phyloP scores from a whole-genome alignment of 1,140 invertebrate genomes.

The Nilaparvata lugens region DNA sequence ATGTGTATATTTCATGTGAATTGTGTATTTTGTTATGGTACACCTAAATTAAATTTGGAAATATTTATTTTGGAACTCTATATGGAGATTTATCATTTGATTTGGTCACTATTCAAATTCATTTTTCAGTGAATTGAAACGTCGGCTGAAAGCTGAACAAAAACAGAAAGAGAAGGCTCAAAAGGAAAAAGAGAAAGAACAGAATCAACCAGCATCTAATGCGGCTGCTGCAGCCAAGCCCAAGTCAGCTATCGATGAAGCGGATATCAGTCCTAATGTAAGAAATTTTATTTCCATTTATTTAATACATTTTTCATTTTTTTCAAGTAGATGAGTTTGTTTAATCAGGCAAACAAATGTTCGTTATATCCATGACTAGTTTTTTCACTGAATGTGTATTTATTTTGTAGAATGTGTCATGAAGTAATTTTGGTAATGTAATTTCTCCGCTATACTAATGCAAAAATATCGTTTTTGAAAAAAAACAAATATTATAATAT shows the following conservation, averaged over 20 bases:
- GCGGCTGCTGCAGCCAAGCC: conserved; percentile 35
- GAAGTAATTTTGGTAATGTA: background rate
- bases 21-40: no score
- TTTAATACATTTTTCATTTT: background rate
- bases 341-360: background rate
- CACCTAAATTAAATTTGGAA: no score
- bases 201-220: conserved; percentile 33
- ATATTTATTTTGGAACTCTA: no score
- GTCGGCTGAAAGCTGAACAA: conserved; percentile 81
- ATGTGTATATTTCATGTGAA: no score
- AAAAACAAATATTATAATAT: background rate
- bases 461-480: background rate
- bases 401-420: no score
- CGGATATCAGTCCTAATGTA: conserved; percentile 86
- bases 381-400: no score
- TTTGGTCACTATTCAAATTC: no score
- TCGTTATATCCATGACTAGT: background rate
- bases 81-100: no score
- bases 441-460: no score
- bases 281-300: conserved; percentile 17
- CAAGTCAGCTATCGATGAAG: conserved; percentile 47
- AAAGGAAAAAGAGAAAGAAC: conserved; percentile 48
- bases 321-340: background rate
- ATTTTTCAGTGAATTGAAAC: conserved; percentile 79
- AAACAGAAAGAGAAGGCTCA: conserved; percentile 90